Conservation (phyloP, 1,140 invertebrate species). For the Drosophila sturtevanti region DNA sequence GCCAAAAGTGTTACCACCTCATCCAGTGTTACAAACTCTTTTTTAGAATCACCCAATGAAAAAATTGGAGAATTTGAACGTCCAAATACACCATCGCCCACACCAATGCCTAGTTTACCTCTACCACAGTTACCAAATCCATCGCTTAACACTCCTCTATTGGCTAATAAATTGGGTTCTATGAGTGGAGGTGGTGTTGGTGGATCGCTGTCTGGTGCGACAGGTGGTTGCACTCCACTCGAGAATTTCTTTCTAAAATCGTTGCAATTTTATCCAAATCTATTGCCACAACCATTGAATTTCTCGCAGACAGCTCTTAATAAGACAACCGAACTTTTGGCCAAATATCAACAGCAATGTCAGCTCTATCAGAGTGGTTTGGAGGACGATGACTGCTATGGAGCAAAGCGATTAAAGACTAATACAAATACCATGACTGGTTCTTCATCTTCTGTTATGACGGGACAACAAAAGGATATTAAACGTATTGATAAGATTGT, state of each 20-base stretch:
- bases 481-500: conserved; percentile 77
- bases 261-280: conserved; percentile 78
- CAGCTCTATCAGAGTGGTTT: conserved; percentile 70
- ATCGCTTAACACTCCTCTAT: conserved; percentile 45
- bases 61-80: conserved; percentile 53
- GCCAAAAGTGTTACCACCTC: conserved; percentile 23
- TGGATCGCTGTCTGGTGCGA: conserved; percentile 1
- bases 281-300: conserved; percentile 78
- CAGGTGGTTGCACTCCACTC: conserved; percentile 54
- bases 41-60: conserved; percentile 44
- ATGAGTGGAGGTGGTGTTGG: conserved; percentile 16
- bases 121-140: conserved; percentile 53
- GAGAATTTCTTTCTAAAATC: conserved; percentile 81
- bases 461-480: conserved; percentile 63
- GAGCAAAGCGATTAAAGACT: conserved; percentile 55
- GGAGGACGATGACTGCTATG: conserved; percentile 62
- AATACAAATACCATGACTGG: not conserved
- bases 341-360: conserved; percentile 81
- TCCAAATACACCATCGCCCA: conserved; percentile 50
- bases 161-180: conserved; percentile 64
- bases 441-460: not conserved
- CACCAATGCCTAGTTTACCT: conserved; percentile 44
- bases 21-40: conserved; percentile 11
- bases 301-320: conserved; percentile 80
- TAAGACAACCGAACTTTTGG: conserved; percentile 74